phyloP scores from a whole-genome alignment of 2,113 vertebrate species.

The Jaculus jaculus region DNA sequence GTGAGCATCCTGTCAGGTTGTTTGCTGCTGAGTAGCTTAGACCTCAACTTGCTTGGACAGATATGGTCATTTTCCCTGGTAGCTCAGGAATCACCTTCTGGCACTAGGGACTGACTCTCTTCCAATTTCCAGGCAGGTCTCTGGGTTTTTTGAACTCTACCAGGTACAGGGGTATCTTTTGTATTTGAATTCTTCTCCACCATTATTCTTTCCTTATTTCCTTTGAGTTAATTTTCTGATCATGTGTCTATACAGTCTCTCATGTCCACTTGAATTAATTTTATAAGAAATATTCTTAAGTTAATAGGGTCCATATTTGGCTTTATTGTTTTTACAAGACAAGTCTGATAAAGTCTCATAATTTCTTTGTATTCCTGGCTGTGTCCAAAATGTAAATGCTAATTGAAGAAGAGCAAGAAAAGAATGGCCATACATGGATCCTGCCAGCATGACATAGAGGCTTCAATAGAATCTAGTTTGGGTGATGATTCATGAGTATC shows the following conservation, averaged over 20 bases:
- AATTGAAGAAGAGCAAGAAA: constrained; percentile 47
- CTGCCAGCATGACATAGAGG: not conserved
- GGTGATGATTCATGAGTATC: not conserved
- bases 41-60: too few species aligned
- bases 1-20: too few species aligned
- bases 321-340: constrained; percentile 12
- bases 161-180: not conserved
- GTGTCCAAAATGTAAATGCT: constrained; percentile 64
- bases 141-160: not conserved
- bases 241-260: constrained; percentile 23
- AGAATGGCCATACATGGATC: not conserved
- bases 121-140: too few species aligned
- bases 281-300: constrained; percentile 5
- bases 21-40: too few species aligned
- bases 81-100: too few species aligned
- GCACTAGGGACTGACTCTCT: too few species aligned
- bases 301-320: constrained; percentile 54
- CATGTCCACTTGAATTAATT: constrained; percentile 68
- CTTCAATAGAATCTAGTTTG: not conserved
- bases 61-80: too few species aligned
- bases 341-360: constrained; percentile 23
- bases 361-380: constrained; percentile 68
- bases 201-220: constrained; percentile 52
- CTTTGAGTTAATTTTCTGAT: constrained; percentile 37
- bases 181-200: constrained; percentile 37